Percentiles rank a stretch among this genome's conserved stretches.
Conservation (phyloP, 2,113 vertebrate species). For the Atractosteus spatula region DNA sequence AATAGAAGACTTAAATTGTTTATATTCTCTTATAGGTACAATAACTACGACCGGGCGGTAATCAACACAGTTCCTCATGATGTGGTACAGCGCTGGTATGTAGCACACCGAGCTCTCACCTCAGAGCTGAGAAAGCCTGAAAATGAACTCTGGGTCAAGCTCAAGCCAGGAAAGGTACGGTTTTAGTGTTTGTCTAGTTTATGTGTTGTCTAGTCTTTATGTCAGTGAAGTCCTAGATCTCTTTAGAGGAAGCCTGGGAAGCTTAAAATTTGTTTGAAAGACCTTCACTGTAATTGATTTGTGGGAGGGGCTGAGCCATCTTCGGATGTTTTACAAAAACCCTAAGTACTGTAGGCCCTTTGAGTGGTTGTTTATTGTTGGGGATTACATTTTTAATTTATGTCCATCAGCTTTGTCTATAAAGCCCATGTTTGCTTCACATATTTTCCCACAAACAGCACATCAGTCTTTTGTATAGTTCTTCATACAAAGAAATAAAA, state of each 20-base stretch:
- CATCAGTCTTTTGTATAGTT: too few species aligned
- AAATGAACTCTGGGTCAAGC: conserved; percentile 91
- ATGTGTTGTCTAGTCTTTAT: neutral
- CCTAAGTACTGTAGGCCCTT: too few species aligned
- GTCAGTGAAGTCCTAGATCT: neutral
- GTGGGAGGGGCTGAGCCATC: too few species aligned
- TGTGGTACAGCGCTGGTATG: conserved; percentile 79
- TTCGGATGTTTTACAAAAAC: too few species aligned
- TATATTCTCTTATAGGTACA: conserved; percentile 70
- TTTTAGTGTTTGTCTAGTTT: neutral
- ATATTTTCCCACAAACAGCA: too few species aligned
- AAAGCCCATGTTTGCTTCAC: too few species aligned
- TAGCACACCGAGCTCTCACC: conserved; percentile 79
- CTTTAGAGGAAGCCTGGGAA: too few species aligned
- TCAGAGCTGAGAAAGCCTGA: conserved; percentile 75
- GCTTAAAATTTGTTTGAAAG: neutral
- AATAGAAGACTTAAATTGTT: too few species aligned
- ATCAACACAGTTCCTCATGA: conserved; percentile 81
- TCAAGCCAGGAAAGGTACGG: conserved; percentile 85
- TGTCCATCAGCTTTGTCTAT: too few species aligned
- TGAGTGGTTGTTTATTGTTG: too few species aligned
- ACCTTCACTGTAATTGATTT: neutral
- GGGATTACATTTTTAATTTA: too few species aligned
- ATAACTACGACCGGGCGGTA: conserved; percentile 87
- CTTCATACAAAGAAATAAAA: too few species aligned